Base-by-base conservation (phyloP, 2,113 vertebrate genomes). In the Bettongia penicillata region DNA sequence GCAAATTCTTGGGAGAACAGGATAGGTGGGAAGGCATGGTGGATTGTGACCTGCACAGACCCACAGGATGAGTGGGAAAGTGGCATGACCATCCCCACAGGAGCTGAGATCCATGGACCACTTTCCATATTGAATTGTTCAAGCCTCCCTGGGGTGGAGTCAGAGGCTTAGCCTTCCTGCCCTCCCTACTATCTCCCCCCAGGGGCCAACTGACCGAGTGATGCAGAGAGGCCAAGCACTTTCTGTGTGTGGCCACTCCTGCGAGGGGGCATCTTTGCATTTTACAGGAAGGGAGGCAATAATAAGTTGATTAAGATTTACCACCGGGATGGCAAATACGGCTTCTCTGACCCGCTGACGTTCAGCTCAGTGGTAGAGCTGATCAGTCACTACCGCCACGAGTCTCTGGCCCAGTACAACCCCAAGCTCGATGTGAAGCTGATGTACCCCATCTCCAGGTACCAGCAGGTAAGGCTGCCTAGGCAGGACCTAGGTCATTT, bases 281-380 rank as follows among this genome's bases (percentile, higher is more conserved):
- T 98, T 98, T 98, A 93, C 98, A 99, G 99, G 99, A 99, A 99
- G 98, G 99, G 99, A 89, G 99, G 99, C 93, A 99, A 99, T 98
- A 99, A 99, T 98, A 99, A 99, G 77, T 98, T 99, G 97, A 99
- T 99, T 96, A 99, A 99, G 98, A 99, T 99, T 97, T 99, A 99
- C 97, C 99, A 99, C 97, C 98, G 98, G 7, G 99, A 99, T 92
- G 99, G 99, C 49, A 99, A 99, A 97, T 99, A 99, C 0, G 99
- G 99, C 96, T 99, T 99, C 98, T 99, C 99, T 51, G 99, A 99
- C 95, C 99, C 99, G 0, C 98, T 99, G 96, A 99, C 99, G 0
- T 99, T 99, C 98, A 99, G 97, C 68, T 99, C 99, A 0, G 99
- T 99, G 23, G 99, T 99, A 98, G 99, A 99, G 91, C 99, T 99